Percentiles rank a stretch among this genome's conserved stretches.
These are phyloP conservation scores for Drosophila athabasca DNA, from an alignment of 1,140 invertebrate species.

Conservation along the genomic window DNA sequence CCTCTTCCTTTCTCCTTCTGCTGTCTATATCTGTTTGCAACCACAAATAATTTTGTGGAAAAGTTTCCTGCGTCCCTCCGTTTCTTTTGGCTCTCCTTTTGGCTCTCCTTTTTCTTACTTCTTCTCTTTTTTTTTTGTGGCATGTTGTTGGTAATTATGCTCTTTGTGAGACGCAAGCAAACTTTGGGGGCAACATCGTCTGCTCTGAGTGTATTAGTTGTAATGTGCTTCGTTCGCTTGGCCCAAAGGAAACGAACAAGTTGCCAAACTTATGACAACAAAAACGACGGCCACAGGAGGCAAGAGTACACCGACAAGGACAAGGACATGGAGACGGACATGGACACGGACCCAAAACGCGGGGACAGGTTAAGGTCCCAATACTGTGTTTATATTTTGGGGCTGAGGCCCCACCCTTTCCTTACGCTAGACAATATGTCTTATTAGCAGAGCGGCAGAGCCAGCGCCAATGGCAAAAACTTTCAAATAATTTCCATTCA, in stretches of 20 bases:
- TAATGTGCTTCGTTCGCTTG: slow-evolving; percentile 72
- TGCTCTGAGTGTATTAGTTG: slow-evolving; percentile 77
- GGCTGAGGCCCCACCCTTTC: slow-evolving; percentile 36
- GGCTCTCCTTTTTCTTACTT: slow-evolving; percentile 22
- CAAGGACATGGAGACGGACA: too few species aligned
- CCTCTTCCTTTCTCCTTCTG: slow-evolving; percentile 9
- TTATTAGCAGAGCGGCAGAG: slow-evolving; percentile 50
- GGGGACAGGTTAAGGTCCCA: slow-evolving; percentile 8
- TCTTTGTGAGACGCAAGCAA: slow-evolving; percentile 75
- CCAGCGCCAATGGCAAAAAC: slow-evolving; percentile 33
- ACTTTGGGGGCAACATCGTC: slow-evolving; percentile 68
- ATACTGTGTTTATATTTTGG: slow-evolving; percentile 22
- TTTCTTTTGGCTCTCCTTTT: slow-evolving; percentile 23
- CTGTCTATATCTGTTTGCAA: slow-evolving; percentile 39
- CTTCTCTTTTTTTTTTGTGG: slow-evolving; percentile 2
- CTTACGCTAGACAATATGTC: slow-evolving; percentile 69
- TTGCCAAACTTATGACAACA: slow-evolving; percentile 73
- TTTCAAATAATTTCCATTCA: slow-evolving; percentile 75
- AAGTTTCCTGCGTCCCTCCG: slow-evolving; percentile 35
- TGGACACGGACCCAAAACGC: neutral
- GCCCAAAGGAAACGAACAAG: slow-evolving; percentile 60
- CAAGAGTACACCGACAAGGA: too few species aligned
- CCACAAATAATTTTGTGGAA: slow-evolving; percentile 80
- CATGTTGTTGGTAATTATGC: slow-evolving; percentile 81
- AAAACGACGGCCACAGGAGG: slow-evolving; percentile 19